Evolutionary conservation across 2,113 vertebrate species (phyloP).

Genomic region (Suricata suricatta): DNA sequence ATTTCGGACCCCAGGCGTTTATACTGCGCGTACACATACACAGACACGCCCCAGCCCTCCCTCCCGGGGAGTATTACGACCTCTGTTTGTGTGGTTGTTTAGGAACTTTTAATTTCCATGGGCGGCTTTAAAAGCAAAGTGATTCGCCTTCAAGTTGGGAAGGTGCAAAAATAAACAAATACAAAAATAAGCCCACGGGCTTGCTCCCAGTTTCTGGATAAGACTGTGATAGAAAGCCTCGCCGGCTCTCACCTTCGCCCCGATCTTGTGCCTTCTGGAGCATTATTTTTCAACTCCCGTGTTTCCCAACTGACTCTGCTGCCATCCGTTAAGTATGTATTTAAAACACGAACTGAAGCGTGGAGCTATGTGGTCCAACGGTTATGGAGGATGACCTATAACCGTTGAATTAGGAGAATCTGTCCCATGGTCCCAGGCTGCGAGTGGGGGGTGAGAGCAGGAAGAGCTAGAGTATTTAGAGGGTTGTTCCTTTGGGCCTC

Average conservation of each 20-base stretch:
- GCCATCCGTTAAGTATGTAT: constrained; percentile 88
- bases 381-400: constrained; percentile 89
- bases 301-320: constrained; percentile 89
- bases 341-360: constrained; percentile 91
- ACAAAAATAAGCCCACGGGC: background rate
- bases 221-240: background rate
- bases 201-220: background rate
- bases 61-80: background rate
- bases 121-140: background rate
- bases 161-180: background rate
- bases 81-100: background rate
- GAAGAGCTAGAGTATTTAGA: background rate
- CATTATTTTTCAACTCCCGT: constrained; percentile 85
- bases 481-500: background rate
- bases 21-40: fast-evolving
- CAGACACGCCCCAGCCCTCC: background rate
- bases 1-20: background rate
- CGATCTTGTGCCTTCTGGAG: constrained; percentile 67
- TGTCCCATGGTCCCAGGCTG: constrained; percentile 36
- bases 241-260: background rate
- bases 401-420: constrained; percentile 88
- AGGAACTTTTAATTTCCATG: background rate
- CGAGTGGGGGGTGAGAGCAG: background rate
- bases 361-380: constrained; percentile 90
- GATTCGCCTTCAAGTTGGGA: background rate